phyloP scores from a whole-genome alignment of 2,113 vertebrate genomes.

The Myotis lucifugus region DNA sequence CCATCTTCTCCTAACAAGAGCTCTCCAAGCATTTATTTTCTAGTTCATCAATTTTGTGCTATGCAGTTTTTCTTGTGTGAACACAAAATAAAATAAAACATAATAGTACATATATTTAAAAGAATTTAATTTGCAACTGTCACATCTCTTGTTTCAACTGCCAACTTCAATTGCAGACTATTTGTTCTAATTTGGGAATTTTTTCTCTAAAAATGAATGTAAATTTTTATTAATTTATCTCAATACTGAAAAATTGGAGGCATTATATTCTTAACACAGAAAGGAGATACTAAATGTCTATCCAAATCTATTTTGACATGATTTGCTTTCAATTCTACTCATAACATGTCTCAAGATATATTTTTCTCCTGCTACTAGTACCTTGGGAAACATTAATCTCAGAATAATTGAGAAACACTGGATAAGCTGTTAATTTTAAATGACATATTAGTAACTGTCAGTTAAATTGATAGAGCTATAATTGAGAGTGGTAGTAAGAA shows the following conservation, averaged over 20 bases:
- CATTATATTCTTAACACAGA: constrained; percentile 19
- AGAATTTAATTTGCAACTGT: neutral
- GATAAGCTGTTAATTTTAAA: constrained; percentile 82
- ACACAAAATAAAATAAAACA: neutral
- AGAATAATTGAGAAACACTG: constrained; percentile 80
- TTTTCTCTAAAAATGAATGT: neutral
- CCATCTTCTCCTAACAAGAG: neutral
- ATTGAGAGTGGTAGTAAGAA: constrained; percentile 77
- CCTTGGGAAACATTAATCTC: constrained; percentile 80
- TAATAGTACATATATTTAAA: neutral
- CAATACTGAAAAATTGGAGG: neutral
- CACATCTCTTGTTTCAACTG: neutral
- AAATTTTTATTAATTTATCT: constrained; percentile 41
- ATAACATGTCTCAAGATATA: constrained; percentile 54
- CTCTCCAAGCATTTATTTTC: neutral
- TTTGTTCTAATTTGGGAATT: neutral
- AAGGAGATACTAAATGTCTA: neutral
- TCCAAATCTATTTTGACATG: constrained; percentile 60
- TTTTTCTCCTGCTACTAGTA: constrained; percentile 64
- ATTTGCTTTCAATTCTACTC: constrained; percentile 66
- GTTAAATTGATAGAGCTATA: constrained; percentile 80
- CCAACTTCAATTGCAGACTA: neutral
- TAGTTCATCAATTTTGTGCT: neutral
- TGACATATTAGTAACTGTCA: constrained; percentile 79
- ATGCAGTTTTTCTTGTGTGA: neutral